Percentiles rank a stretch among this genome's conserved stretches.
Evolutionary conservation across 2,797 vertebrate genomes (phyloP).

Genomic region (Semaprochilodus insignis): DNA sequence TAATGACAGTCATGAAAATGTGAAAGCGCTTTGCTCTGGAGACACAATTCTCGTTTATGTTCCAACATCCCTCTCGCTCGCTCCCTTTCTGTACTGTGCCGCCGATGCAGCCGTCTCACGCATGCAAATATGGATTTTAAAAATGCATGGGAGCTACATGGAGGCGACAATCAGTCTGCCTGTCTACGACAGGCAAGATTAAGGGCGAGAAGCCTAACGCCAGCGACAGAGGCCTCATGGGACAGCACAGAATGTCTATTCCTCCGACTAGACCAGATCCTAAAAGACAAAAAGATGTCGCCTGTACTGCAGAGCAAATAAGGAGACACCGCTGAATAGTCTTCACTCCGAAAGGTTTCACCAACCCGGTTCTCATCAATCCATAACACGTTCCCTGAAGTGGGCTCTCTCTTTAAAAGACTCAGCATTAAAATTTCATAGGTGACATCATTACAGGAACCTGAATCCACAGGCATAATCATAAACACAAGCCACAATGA

Average conservation of each 20-base stretch:
- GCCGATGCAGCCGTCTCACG: background rate
- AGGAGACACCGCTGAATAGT: constrained; percentile 22
- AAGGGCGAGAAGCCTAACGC: constrained; percentile 28
- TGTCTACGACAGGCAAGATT: constrained; percentile 31
- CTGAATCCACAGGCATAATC: constrained; percentile 16
- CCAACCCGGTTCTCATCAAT: background rate
- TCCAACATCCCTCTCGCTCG: background rate
- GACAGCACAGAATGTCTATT: constrained; percentile 15
- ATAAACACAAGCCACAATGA: constrained; percentile 32
- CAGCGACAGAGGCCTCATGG: constrained; percentile 37
- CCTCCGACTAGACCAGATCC: constrained; percentile 6
- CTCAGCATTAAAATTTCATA: constrained; percentile 52
- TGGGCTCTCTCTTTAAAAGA: constrained; percentile 25
- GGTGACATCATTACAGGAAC: constrained; percentile 28
- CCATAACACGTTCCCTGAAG: constrained; percentile 3
- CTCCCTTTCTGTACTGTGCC: constrained; percentile 19
- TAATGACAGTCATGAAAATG: constrained; percentile 33
- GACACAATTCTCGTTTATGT: constrained; percentile 18
- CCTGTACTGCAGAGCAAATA: constrained; percentile 13
- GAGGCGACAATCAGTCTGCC: constrained; percentile 33
- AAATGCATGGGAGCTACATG: constrained; percentile 51
- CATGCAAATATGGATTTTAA: constrained; percentile 57
- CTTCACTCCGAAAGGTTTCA: background rate
- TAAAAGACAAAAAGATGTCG: background rate
- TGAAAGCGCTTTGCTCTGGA: constrained; percentile 8